Percentiles rank a stretch among this genome's conserved stretches.
These are phyloP conservation scores for Thamnaconus septentrionalis DNA, from an alignment of 2,113 vertebrate genomes.

Conservation along the genomic window DNA sequence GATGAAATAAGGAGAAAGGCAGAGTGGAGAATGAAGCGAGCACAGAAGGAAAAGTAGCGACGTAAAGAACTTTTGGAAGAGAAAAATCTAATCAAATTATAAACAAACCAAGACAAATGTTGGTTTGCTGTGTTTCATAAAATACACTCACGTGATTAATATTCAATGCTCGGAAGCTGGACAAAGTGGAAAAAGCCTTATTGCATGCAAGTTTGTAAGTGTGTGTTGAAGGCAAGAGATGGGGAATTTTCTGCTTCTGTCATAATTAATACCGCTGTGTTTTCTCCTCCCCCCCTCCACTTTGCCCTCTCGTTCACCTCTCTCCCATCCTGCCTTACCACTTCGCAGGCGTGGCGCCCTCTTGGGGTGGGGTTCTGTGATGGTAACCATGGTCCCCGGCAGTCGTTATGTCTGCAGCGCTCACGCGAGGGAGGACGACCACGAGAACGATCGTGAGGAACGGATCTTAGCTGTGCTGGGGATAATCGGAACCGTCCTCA, in stretches of 20 bases:
- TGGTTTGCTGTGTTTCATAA: too few species aligned
- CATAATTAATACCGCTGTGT: background rate
- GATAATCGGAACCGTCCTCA: conserved; percentile 83
- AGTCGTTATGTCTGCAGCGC: conserved; percentile 69
- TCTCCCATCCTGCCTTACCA: background rate
- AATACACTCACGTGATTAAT: too few species aligned
- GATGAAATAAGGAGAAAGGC: too few species aligned
- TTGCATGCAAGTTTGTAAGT: background rate
- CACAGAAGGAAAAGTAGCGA: too few species aligned
- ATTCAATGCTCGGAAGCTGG: too few species aligned
- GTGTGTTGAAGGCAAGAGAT: background rate
- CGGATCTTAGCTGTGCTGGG: conserved; percentile 76
- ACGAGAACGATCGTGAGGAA: conserved; percentile 76
- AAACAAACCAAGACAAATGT: too few species aligned
- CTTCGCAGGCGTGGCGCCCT: conserved; percentile 64
- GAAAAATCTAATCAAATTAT: too few species aligned
- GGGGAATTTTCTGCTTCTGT: background rate
- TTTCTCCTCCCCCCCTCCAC: background rate
- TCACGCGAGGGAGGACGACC: conserved; percentile 68
- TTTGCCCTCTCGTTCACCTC: background rate
- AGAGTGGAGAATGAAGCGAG: too few species aligned
- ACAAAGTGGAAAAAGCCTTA: too few species aligned
- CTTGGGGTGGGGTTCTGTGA: conserved; percentile 72
- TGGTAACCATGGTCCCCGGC: conserved; percentile 79
- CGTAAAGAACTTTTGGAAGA: too few species aligned